Percentiles rank a stretch among this genome's conserved stretches.
These are phyloP conservation scores for Drosophila histrio DNA, from an alignment of 2,888 invertebrate genomes.

Conservation along the genomic window DNA sequence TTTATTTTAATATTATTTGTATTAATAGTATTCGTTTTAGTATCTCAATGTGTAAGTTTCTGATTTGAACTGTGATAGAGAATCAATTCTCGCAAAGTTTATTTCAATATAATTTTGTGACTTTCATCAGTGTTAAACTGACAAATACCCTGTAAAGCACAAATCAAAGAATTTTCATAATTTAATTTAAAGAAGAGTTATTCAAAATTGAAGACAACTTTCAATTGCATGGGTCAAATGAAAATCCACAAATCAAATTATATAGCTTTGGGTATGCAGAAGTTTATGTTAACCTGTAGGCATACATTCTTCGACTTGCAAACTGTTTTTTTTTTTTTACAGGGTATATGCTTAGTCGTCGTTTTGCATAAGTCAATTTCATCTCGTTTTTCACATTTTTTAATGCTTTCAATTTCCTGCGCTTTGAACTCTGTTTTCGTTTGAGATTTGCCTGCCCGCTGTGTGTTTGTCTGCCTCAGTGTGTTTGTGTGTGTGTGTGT, in stretches of 20 bases:
- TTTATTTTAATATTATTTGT: neutral
- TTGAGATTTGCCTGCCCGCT: conserved; percentile 51
- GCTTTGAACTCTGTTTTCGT: conserved; percentile 66
- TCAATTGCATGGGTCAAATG: too few species aligned
- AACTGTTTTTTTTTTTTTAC: neutral
- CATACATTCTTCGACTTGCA: neutral
- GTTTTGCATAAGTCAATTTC: neutral
- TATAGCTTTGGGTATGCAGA: neutral
- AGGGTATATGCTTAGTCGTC: neutral
- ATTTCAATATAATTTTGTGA: neutral
- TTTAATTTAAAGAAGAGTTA: neutral
- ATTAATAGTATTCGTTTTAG: neutral
- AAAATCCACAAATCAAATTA: neutral
- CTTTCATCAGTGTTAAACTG: neutral
- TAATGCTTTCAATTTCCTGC: conserved; percentile 68
- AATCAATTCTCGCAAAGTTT: neutral
- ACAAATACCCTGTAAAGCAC: neutral
- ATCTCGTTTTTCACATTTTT: conserved; percentile 17
- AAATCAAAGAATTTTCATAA: neutral
- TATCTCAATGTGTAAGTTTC: neutral
- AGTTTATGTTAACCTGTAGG: neutral
- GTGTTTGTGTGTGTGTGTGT: neutral
- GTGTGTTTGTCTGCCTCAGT: conserved; percentile 13
- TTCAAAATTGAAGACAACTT: neutral
- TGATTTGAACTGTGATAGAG: neutral